A percentile compares a stretch with the other conserved stretches of the same genome.
These are phyloP conservation scores for Tapirus indicus DNA, from an alignment of 2,797 vertebrate genomes.

Conservation along the genomic window DNA sequence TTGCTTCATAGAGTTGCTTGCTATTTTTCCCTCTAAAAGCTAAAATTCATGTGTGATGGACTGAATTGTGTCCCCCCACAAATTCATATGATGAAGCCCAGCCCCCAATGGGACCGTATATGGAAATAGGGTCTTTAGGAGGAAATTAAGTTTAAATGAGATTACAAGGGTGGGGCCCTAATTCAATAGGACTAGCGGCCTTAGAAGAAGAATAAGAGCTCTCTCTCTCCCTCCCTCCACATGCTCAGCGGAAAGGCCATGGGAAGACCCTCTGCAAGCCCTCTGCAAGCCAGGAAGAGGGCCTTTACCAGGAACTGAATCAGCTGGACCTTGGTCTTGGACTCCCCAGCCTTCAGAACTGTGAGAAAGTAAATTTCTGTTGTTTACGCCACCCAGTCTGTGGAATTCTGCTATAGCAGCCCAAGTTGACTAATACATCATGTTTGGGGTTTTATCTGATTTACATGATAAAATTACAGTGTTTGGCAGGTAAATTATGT, in stretches of 20 bases:
- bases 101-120: not conserved
- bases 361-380: not conserved
- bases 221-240: not conserved
- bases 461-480: not conserved
- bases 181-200: not conserved
- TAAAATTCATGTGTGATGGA: not conserved
- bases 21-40: slow-evolving; percentile 6
- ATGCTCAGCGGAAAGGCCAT: not conserved
- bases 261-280: not conserved
- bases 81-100: not conserved
- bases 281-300: not conserved
- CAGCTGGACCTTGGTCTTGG: not conserved
- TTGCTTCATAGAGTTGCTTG: not conserved
- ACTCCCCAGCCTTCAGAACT: not conserved
- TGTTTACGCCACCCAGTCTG: not conserved
- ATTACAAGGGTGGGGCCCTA: not conserved
- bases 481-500: not conserved
- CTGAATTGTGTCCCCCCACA: not conserved
- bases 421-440: not conserved
- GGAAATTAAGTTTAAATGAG: not conserved
- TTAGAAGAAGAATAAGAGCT: not conserved
- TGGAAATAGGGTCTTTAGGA: not conserved
- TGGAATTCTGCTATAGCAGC: not conserved
- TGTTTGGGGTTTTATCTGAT: not conserved
- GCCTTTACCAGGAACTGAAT: not conserved